Conservation (phyloP, 1,140 invertebrate species). For the Cataglyphis hispanica region DNA sequence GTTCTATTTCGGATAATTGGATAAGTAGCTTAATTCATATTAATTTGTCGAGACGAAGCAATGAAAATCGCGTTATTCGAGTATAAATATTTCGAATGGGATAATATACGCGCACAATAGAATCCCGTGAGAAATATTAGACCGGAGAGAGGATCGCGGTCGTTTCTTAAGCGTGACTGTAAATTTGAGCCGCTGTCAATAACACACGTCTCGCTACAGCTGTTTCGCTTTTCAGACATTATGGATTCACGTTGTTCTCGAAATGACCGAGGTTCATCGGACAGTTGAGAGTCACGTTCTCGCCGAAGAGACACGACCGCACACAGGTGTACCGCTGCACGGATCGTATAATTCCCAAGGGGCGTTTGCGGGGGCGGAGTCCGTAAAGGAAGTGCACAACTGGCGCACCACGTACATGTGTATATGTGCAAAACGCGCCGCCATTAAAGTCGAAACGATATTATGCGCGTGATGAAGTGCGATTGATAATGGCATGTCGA, state of each 20-base stretch:
- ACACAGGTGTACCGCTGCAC: constrained; percentile 72
- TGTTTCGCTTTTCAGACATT: neutral
- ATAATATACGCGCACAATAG: neutral
- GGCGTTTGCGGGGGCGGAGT: constrained; percentile 81
- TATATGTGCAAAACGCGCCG: constrained; percentile 75
- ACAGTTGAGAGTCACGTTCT: constrained; percentile 26
- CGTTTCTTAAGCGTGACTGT: neutral
- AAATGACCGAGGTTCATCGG: constrained; percentile 3
- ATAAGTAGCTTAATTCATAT: neutral
- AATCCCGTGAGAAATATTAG: neutral
- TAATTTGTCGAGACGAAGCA: neutral
- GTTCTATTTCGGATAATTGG: neutral
- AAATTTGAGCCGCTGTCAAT: neutral
- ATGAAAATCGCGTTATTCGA: neutral
- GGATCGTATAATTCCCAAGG: constrained; percentile 74
- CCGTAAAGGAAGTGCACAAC: constrained; percentile 71
- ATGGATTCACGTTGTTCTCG: neutral
- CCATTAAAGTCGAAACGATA: constrained; percentile 74
- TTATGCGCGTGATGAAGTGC: constrained; percentile 48
- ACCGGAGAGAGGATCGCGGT: neutral
- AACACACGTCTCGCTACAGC: neutral
- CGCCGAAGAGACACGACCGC: constrained; percentile 21
- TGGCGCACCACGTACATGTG: constrained; percentile 68
- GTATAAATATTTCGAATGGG: neutral
- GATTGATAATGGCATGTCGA: constrained; percentile 65